These are phyloP conservation scores for Corythoichthys intestinalis DNA, from an alignment of 2,113 vertebrate genomes.

Conservation along the genomic window DNA sequence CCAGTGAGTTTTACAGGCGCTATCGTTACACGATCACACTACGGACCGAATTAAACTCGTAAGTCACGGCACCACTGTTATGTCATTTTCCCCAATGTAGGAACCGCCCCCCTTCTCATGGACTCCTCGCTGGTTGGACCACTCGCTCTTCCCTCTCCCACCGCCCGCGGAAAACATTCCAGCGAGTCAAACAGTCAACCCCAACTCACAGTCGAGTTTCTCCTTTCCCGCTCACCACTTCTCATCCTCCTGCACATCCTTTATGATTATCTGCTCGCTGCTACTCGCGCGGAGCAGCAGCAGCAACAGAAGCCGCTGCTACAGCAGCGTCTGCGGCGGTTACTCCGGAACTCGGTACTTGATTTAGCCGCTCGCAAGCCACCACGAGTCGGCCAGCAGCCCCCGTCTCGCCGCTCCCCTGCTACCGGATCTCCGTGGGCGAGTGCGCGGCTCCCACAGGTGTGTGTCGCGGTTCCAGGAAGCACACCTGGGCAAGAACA, in stretches of 20 bases:
- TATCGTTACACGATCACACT: no score
- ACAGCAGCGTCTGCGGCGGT: neutral
- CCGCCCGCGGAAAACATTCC: conserved; percentile 8
- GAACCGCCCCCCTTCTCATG: neutral
- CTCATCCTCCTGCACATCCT: neutral
- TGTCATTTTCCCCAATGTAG: neutral
- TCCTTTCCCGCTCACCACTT: conserved; percentile 11
- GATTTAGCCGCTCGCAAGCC: neutral
- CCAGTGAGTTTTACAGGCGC: no score
- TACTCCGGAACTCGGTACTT: neutral
- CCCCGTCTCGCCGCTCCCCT: conserved; percentile 1
- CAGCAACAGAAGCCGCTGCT: neutral
- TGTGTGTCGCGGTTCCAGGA: conserved; percentile 60
- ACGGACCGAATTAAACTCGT: neutral
- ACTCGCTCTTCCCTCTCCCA: neutral
- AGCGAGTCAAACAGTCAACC: neutral
- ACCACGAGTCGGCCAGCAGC: neutral
- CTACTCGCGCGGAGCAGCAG: neutral
- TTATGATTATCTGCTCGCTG: neutral
- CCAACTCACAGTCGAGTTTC: conserved; percentile 21
- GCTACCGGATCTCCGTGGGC: conserved; percentile 24
- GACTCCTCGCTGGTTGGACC: no score
- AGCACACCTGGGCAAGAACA: conserved; percentile 73
- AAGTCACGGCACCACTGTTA: neutral
- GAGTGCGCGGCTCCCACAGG: conserved; percentile 68